These are phyloP conservation scores for Onychostoma macrolepis DNA, from an alignment of 2,113 vertebrate species.

Conservation along the genomic window DNA sequence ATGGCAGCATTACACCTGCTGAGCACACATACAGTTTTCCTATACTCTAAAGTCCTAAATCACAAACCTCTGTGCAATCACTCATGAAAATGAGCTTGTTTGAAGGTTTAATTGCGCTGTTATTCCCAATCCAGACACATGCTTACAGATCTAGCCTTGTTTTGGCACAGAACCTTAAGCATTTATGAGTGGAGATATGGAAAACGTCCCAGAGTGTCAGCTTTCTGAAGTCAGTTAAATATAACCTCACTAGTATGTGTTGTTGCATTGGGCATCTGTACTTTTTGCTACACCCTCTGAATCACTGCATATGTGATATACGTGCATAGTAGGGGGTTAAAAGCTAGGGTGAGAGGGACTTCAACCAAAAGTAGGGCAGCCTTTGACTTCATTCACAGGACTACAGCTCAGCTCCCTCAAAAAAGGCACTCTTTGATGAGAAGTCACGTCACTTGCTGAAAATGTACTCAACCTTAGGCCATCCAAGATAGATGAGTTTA, in stretches of 20 bases:
- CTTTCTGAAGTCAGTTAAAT: conserved; percentile 49
- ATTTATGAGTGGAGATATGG: conserved; percentile 13
- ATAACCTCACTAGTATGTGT: conserved; percentile 43
- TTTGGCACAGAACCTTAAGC: not conserved
- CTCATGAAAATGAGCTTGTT: not conserved
- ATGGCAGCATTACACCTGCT: not conserved
- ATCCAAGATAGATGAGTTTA: not conserved
- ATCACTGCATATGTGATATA: conserved; percentile 5
- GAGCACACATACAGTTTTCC: not conserved
- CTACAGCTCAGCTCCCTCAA: not conserved
- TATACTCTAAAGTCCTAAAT: not conserved
- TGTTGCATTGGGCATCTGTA: conserved; percentile 9
- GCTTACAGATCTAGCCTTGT: not conserved
- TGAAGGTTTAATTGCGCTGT: conserved; percentile 2
- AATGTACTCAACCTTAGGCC: not conserved
- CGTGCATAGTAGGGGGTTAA: not conserved
- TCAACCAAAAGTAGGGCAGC: too few species aligned
- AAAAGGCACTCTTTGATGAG: not conserved
- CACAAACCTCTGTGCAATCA: not conserved
- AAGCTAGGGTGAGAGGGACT: not conserved
- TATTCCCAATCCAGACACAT: conserved; percentile 21
- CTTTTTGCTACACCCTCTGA: not conserved
- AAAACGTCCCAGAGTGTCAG: conserved; percentile 23
- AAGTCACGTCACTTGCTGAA: not conserved
- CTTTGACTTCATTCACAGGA: not conserved